Percentiles rank a stretch among this genome's conserved stretches.
Conservation (phyloP, 2,113 vertebrate genomes). For the Callorhinus ursinus region DNA sequence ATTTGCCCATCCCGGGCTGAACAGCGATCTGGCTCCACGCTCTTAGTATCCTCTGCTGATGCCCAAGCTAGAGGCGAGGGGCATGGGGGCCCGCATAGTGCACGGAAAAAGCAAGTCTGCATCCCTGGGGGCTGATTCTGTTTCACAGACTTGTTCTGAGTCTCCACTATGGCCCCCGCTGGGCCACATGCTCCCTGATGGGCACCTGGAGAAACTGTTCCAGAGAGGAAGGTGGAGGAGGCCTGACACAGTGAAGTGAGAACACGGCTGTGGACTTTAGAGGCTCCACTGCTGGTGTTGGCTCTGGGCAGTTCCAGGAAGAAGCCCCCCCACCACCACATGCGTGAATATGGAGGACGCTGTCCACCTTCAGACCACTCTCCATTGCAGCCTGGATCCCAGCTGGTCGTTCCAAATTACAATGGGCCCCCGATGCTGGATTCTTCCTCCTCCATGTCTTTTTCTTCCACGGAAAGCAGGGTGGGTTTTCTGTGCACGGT, state of each 20-base stretch:
- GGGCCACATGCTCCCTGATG: not conserved
- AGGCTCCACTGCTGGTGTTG: fast-evolving
- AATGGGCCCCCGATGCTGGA: not conserved
- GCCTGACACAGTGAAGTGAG: fast-evolving
- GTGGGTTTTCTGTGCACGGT: not conserved
- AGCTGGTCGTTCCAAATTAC: not conserved
- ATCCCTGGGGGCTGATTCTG: fast-evolving
- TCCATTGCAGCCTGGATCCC: not conserved
- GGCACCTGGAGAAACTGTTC: not conserved
- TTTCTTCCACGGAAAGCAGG: not conserved
- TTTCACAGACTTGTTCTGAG: not conserved
- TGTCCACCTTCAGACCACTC: not conserved
- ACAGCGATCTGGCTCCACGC: not conserved
- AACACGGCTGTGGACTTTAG: not conserved
- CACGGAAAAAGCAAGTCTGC: not conserved
- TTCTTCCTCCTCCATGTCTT: not conserved
- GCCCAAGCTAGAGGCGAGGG: not conserved
- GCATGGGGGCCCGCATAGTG: fast-evolving
- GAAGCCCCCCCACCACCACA: not conserved
- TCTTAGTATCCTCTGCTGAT: not conserved
- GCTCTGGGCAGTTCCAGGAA: too few species aligned
- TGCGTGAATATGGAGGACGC: not conserved
- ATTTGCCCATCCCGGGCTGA: not conserved
- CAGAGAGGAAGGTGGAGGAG: not conserved
- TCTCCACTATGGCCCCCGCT: fast-evolving